A percentile compares a stretch with the other conserved stretches of the same genome.
phyloP scores from a whole-genome alignment of 2,888 invertebrate genomes.

The Halictus quadricinctus region DNA sequence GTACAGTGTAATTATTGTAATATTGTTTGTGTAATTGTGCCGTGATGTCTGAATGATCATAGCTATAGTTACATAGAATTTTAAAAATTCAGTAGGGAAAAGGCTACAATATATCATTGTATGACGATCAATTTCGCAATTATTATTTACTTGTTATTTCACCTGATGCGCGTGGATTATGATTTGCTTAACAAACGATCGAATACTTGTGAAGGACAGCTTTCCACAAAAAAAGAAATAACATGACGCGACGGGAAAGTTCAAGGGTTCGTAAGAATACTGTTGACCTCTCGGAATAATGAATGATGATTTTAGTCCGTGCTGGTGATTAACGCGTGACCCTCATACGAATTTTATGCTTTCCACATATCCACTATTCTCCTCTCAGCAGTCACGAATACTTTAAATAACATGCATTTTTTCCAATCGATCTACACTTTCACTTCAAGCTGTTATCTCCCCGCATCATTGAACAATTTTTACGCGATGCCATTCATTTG shows the following conservation, averaged over 20 bases:
- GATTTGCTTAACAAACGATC: neutral
- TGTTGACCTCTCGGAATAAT: slow-evolving; percentile 14
- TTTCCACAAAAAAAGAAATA: neutral
- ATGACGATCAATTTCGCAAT: neutral
- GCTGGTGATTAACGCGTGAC: neutral
- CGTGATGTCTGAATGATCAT: too few species aligned
- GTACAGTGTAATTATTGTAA: too few species aligned
- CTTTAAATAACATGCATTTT: neutral
- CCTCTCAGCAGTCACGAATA: neutral
- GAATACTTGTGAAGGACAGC: neutral
- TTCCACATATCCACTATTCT: neutral
- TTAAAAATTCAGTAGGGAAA: too few species aligned
- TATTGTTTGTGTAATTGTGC: too few species aligned
- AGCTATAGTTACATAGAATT: too few species aligned
- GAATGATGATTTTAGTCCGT: neutral
- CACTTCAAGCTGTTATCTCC: neutral
- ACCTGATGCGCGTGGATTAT: neutral
- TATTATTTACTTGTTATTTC: neutral
- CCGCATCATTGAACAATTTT: neutral
- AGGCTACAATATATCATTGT: neutral
- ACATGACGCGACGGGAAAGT: neutral
- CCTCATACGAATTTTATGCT: neutral
- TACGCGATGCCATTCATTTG: neutral
- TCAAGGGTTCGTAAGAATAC: neutral
- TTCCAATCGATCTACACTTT: neutral